Percentiles rank a stretch among this genome's conserved stretches.
phyloP scores from a whole-genome alignment of 2,113 vertebrate species.

The Falco punctatus region DNA sequence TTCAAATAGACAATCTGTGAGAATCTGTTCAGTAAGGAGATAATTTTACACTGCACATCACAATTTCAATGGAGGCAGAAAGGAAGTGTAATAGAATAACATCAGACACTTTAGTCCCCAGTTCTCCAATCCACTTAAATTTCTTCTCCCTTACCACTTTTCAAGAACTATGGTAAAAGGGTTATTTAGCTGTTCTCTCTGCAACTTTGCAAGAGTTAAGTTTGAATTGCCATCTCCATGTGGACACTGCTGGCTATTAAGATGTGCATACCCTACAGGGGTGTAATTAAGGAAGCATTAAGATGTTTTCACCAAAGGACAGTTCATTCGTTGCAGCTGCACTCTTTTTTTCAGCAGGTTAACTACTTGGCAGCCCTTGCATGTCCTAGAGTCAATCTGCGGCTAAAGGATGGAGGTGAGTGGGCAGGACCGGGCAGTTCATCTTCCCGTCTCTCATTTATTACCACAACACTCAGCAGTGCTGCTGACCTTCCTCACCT shows the following conservation, averaged over 20 bases:
- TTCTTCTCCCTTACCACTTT: neutral
- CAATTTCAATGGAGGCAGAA: neutral
- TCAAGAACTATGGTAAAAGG: neutral
- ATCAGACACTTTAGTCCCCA: neutral
- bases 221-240: neutral
- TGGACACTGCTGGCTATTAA: constrained; percentile 31
- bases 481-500: constrained; percentile 31
- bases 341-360: constrained; percentile 43
- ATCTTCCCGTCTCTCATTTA: constrained; percentile 68
- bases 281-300: constrained; percentile 66
- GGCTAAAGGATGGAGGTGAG: constrained; percentile 62
- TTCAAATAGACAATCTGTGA: neutral
- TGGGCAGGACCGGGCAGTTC: constrained; percentile 60
- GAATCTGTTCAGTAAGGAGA: neutral
- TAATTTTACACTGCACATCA: neutral
- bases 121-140: neutral
- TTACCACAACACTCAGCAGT: constrained; percentile 34
- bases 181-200: neutral
- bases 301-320: constrained; percentile 46
- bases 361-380: constrained; percentile 73
- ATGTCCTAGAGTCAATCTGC: constrained; percentile 61
- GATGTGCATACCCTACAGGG: constrained; percentile 46
- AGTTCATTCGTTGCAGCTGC: constrained; percentile 13
- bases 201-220: constrained; percentile 15
- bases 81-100: neutral